phyloP scores from a whole-genome alignment of 2,888 invertebrate genomes.

The Zygaena filipendulae region DNA sequence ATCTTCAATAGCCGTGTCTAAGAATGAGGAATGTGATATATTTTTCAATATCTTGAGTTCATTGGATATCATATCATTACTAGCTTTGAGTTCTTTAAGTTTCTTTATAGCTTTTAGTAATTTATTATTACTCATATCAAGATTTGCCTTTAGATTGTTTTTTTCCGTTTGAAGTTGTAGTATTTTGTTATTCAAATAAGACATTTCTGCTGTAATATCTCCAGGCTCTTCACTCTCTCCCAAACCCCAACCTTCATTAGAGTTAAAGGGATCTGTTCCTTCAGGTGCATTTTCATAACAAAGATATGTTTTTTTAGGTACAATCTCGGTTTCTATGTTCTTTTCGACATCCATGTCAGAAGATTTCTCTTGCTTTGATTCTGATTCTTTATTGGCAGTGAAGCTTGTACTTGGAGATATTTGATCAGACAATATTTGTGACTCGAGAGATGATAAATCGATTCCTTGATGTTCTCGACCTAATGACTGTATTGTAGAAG shows the following conservation, averaged over 20 bases:
- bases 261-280: slow-evolving; percentile 46
- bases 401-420: slow-evolving; percentile 19
- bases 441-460: slow-evolving; percentile 41
- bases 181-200: slow-evolving; percentile 70
- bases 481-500: slow-evolving; percentile 51
- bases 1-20: slow-evolving; percentile 83
- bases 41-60: slow-evolving; percentile 65
- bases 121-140: slow-evolving; percentile 74
- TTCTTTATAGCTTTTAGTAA: slow-evolving; percentile 84
- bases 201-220: slow-evolving; percentile 46
- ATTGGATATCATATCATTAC: slow-evolving; percentile 69
- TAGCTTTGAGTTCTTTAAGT: slow-evolving; percentile 82
- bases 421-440: slow-evolving; percentile 45
- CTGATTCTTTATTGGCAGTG: slow-evolving; percentile 26
- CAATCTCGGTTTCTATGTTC: slow-evolving; percentile 44
- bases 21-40: slow-evolving; percentile 66
- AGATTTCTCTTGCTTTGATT: slow-evolving; percentile 25
- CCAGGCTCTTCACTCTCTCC: slow-evolving; percentile 37
- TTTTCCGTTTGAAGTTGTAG: slow-evolving; percentile 68
- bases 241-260: slow-evolving; percentile 57
- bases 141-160: slow-evolving; percentile 68
- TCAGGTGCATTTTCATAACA: slow-evolving; percentile 46
- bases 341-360: slow-evolving; percentile 16
- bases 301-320: slow-evolving; percentile 63
- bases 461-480: slow-evolving; percentile 27